Conservation (phyloP, 2,797 vertebrate genomes). For the Staurois parvus region DNA sequence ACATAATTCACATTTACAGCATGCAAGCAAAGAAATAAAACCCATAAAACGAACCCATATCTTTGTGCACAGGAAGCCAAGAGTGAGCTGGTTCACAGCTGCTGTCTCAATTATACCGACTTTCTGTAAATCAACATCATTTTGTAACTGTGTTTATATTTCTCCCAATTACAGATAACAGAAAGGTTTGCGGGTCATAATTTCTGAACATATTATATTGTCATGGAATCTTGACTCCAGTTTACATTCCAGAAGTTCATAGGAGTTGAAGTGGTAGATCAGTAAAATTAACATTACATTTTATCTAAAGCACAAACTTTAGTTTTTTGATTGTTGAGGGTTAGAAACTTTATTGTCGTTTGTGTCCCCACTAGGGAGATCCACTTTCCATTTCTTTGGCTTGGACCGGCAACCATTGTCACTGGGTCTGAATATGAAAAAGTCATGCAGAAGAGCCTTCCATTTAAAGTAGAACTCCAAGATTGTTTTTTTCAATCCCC, state of each 20-base stretch:
- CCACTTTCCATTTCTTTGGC: too few relatives aligned
- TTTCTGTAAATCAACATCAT: not conserved
- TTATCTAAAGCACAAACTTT: not conserved
- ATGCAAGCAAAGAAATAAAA: constrained; percentile 8
- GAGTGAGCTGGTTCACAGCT: not conserved
- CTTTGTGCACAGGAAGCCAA: not conserved
- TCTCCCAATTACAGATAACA: not conserved
- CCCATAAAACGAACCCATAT: not conserved
- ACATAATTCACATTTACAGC: constrained; percentile 67
- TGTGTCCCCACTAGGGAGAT: too few relatives aligned
- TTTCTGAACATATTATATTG: not conserved
- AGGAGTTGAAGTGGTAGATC: not conserved
- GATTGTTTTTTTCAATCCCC: too few relatives aligned
- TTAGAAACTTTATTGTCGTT: too few relatives aligned
- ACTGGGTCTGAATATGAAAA: too few relatives aligned
- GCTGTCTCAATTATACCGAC: not conserved
- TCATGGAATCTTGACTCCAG: not conserved
- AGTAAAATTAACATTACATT: not conserved
- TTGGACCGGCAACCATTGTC: too few relatives aligned
- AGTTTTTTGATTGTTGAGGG: not conserved
- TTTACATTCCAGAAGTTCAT: not conserved
- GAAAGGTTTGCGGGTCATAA: constrained; percentile 1
- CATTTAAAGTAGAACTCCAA: too few relatives aligned
- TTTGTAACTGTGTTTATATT: constrained; percentile 17
- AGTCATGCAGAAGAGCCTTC: too few relatives aligned